Evolutionary conservation across 2,888 invertebrate species (phyloP).

Genomic region (Phengaris arion): DNA sequence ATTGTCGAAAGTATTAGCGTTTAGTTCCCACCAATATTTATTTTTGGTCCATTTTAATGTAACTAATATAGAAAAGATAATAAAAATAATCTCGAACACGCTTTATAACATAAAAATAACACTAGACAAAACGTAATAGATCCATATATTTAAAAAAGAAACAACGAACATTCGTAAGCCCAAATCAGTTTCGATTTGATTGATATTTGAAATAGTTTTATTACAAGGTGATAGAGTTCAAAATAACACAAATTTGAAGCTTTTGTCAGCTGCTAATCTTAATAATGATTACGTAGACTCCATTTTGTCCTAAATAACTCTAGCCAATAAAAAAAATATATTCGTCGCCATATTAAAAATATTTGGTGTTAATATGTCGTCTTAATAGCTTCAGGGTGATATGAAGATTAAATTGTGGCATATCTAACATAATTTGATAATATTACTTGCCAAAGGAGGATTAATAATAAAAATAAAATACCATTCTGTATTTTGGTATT

Average conservation of each 20-base stretch:
- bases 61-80: not conserved
- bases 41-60: too few relatives aligned
- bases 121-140: constrained; percentile 65
- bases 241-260: constrained; percentile 40
- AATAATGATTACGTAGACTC: constrained; percentile 38
- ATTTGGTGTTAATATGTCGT: constrained; percentile 4
- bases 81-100: constrained; percentile 44
- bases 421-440: not conserved
- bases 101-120: constrained; percentile 54
- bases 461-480: not conserved
- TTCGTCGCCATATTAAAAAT: constrained; percentile 4
- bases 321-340: not conserved
- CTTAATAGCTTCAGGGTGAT: not conserved
- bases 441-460: not conserved
- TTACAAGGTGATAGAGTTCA: constrained; percentile 44
- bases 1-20: too few relatives aligned
- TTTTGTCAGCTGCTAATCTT: constrained; percentile 40
- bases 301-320: constrained; percentile 8
- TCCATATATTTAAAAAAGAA: constrained; percentile 68
- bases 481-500: not conserved
- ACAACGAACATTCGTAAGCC: constrained; percentile 46
- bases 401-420: not conserved
- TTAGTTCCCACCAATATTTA: too few relatives aligned
- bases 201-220: constrained; percentile 42
- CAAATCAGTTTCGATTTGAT: constrained; percentile 40